Evolutionary conservation across 1,140 invertebrate genomes (phyloP), one percentile per base, ranked within the genome.

Genomic region (Eupristina koningsbergeri): DNA sequence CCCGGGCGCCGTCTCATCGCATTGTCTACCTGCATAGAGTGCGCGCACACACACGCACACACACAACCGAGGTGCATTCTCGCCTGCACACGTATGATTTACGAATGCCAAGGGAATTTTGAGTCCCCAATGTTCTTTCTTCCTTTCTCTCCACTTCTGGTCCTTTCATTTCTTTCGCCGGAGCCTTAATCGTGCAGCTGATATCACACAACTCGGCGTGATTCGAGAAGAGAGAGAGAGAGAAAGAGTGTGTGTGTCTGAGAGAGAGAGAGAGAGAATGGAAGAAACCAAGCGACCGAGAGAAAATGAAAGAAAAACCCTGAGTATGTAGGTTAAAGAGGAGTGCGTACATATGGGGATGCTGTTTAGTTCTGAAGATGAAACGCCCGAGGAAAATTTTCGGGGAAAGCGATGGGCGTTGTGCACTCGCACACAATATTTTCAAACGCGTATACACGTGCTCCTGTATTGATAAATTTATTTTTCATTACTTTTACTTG

Each of bases 121-220:
- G 61, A 69, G 61, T n/a, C 74, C 50, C 61, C 22, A 9, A 26
- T 26, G 67, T 50, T 69, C 64, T 77, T 77, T 53, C 36, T 82
- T 36, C 41, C 22, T 39, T 45, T 73, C n/a, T 69, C 9, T 31
- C 15, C 58, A 19, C 58, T 31, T 61, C 31, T 79, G 50, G 50
- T 58, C 53, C 73, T 64, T 76, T 82, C 41, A 82, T 82, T 76
- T 82, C 71, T 31, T 45, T 81, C 50, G 69, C 6, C 41, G n/a
- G 61, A 76, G 61, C 26, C 58, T 82, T 82, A 82, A 82, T 82
- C 81, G 61, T 61, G 73, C 81, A 82, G 81, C 81, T 82, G 81
- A 82, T 82, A 82, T 82, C 73, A 82, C 61, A 76, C 3, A 34
- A n/a, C 53, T 58, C 36, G 34, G 15, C 78, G 78, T 41, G 45